Evolutionary conservation across 2,888 invertebrate species (phyloP).

Genomic region (Empis stercorea): DNA sequence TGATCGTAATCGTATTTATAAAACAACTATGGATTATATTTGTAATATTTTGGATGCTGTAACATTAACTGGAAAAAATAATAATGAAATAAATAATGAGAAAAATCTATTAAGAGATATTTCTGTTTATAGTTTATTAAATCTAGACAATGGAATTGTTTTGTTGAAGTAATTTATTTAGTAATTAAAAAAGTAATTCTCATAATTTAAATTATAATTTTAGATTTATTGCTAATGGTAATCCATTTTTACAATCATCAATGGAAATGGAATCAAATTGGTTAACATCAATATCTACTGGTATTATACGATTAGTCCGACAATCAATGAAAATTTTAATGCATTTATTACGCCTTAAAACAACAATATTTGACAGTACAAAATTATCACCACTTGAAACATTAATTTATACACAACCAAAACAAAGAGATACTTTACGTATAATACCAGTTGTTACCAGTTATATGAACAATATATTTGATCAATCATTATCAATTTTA

Average conservation of each 20-base stretch:
- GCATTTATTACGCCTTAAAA: constrained; percentile 42
- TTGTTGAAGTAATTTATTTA: constrained; percentile 39
- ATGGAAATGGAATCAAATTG: constrained; percentile 57
- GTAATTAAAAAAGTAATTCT: neutral
- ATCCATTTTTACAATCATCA: constrained; percentile 44
- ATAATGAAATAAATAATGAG: constrained; percentile 17
- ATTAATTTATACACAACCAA: constrained; percentile 49
- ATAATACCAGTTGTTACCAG: constrained; percentile 58
- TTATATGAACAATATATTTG: constrained; percentile 65
- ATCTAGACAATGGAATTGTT: constrained; percentile 45
- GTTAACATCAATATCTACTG: constrained; percentile 42
- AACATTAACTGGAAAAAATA: constrained; percentile 11
- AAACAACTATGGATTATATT: constrained; percentile 41
- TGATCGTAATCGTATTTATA: constrained; percentile 39
- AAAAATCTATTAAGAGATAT: constrained; percentile 37
- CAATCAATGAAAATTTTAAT: constrained; percentile 46
- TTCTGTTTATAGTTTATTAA: constrained; percentile 43
- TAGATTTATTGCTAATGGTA: constrained; percentile 41
- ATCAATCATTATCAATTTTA: constrained; percentile 55
- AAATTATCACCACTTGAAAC: constrained; percentile 45
- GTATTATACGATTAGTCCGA: constrained; percentile 43
- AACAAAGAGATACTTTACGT: constrained; percentile 45
- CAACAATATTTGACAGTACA: constrained; percentile 31
- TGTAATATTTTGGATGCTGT: constrained; percentile 32
- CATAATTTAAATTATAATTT: constrained; percentile 6